Conservation (phyloP, 1,140 invertebrate genomes). For the Cyclargus thomasi region DNA sequence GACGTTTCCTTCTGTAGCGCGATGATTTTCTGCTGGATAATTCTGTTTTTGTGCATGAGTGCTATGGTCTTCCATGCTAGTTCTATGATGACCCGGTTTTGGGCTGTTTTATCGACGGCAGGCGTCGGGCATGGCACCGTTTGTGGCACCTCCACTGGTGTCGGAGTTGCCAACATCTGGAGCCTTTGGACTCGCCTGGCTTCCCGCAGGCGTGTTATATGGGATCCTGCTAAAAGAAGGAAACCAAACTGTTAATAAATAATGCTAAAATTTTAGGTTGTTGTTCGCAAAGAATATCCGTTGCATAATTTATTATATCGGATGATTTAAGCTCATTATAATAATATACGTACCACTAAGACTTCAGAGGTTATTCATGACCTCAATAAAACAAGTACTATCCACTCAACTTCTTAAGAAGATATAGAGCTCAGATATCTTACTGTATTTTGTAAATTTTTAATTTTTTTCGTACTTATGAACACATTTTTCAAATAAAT, state of each 20-base stretch:
- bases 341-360: neutral
- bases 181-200: slow-evolving; percentile 51
- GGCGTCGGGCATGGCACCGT: slow-evolving; percentile 27
- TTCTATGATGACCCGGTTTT: slow-evolving; percentile 58
- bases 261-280: neutral
- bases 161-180: slow-evolving; percentile 37
- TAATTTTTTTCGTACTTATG: no score
- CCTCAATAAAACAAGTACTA: slow-evolving; percentile 11
- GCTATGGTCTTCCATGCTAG: slow-evolving; percentile 61
- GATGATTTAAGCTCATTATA: no score
- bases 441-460: no score
- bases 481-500: no score
- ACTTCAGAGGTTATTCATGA: slow-evolving; percentile 14
- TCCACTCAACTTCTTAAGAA: neutral
- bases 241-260: slow-evolving; percentile 19
- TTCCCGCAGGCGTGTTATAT: slow-evolving; percentile 50
- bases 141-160: slow-evolving; percentile 29
- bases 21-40: slow-evolving; percentile 67
- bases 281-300: no score
- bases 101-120: slow-evolving; percentile 40
- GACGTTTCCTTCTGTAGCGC: slow-evolving; percentile 60
- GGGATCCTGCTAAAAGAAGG: slow-evolving; percentile 52
- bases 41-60: slow-evolving; percentile 61
- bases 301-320: no score
- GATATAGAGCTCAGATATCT: neutral